These are phyloP conservation scores for Danio tinwini DNA, from an alignment of 2,797 vertebrate genomes.

Conservation along the genomic window DNA sequence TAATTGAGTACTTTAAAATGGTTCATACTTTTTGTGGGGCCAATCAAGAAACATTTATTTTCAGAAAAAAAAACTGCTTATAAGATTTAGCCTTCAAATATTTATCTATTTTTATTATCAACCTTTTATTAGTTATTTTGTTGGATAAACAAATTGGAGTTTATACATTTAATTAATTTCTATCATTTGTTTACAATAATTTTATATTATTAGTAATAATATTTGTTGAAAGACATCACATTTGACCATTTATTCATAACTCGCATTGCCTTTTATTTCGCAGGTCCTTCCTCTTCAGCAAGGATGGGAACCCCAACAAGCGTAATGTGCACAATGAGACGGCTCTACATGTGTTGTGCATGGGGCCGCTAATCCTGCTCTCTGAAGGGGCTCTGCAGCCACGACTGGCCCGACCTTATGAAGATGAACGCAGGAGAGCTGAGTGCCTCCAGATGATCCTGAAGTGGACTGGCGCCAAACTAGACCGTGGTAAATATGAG, in stretches of 20 bases:
- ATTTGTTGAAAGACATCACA: too few species aligned
- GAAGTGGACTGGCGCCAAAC: conserved; percentile 95
- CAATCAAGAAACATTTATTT: too few species aligned
- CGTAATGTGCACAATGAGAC: conserved; percentile 97
- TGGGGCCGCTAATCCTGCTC: conserved; percentile 95
- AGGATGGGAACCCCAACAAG: conserved; percentile 99
- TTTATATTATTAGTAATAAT: not conserved
- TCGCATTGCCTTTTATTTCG: conserved; percentile 12
- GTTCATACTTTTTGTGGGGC: too few species aligned
- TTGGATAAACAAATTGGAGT: too few species aligned
- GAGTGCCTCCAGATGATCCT: conserved; percentile 93
- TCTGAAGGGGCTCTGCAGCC: conserved; percentile 91
- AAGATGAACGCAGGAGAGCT: conserved; percentile 89
- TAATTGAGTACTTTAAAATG: too few species aligned
- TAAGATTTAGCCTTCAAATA: too few species aligned
- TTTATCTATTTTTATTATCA: too few species aligned
- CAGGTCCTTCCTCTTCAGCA: conserved; percentile 93
- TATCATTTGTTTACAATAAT: too few species aligned
- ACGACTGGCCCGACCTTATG: conserved; percentile 85
- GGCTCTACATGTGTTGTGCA: conserved; percentile 95
- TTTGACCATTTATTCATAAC: not conserved
- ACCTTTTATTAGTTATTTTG: too few species aligned
- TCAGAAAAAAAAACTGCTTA: too few species aligned
- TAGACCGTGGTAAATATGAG: conserved; percentile 95
- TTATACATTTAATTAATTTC: too few species aligned